Conservation (phyloP, 2,797 vertebrate species). For the Smutsia gigantea region DNA sequence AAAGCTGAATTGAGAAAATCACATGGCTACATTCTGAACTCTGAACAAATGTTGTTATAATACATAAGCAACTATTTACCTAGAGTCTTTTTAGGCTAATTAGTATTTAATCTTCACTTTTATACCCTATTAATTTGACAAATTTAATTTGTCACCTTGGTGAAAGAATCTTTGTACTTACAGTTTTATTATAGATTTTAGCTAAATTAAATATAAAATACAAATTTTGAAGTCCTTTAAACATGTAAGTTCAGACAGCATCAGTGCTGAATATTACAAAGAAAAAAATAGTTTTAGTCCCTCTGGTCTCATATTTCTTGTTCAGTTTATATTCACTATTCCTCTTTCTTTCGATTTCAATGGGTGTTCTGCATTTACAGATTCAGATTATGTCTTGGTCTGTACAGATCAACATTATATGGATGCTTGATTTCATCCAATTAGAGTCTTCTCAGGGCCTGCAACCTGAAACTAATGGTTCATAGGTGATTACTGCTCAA, state of each 20-base stretch:
- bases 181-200: not conserved
- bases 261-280: not conserved
- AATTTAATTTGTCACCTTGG: not conserved
- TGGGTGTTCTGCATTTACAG: not conserved
- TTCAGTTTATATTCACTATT: not conserved
- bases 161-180: not conserved
- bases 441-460: not conserved
- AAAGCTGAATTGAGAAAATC: not conserved
- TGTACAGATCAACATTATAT: not conserved
- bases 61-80: not conserved
- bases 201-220: not conserved
- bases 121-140: not conserved
- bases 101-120: slow-evolving; percentile 6
- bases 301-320: not conserved
- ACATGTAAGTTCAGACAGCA: not conserved
- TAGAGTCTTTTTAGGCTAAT: not conserved
- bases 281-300: not conserved
- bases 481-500: not conserved
- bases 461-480: not conserved
- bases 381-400: not conserved
- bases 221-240: not conserved
- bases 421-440: not conserved
- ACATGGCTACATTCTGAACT: not conserved
- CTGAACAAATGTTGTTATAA: not conserved
- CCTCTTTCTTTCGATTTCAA: not conserved